phyloP scores from a whole-genome alignment of 2,888 invertebrate species.

The Cryptocephalus moraei region DNA sequence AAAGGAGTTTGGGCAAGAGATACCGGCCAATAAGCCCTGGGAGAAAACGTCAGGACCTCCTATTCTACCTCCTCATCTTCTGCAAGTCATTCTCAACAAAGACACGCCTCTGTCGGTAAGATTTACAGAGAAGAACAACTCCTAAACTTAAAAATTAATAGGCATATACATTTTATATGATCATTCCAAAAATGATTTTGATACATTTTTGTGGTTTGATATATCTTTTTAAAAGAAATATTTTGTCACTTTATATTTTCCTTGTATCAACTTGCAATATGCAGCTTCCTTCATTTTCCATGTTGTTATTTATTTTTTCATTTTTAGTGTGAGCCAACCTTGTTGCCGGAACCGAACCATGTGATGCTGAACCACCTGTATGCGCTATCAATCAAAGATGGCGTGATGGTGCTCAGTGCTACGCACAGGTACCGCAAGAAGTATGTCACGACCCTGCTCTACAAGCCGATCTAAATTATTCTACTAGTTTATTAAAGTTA shows the following conservation, averaged over 20 bases:
- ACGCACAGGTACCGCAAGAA: constrained; percentile 98
- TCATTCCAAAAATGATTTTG: no score
- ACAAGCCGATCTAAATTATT: constrained; percentile 81
- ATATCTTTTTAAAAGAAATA: no score
- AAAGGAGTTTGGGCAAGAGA: constrained; percentile 76
- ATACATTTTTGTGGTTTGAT: no score
- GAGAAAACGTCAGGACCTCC: constrained; percentile 92
- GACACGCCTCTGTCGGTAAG: constrained; percentile 90
- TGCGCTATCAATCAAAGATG: constrained; percentile 99
- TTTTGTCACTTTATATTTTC: background rate
- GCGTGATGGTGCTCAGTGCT: constrained; percentile 98
- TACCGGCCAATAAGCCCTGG: constrained; percentile 86
- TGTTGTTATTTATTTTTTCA: constrained; percentile 8
- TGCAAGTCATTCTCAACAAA: constrained; percentile 98
- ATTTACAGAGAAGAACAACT: no score
- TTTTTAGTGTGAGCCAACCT: constrained; percentile 91
- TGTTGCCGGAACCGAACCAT: constrained; percentile 98
- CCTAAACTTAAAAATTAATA: no score
- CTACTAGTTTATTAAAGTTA: background rate
- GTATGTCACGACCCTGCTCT: constrained; percentile 96
- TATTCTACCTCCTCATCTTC: constrained; percentile 90
- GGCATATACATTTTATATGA: no score
- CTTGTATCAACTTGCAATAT: no score
- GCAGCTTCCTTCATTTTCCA: no score
- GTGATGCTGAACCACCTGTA: constrained; percentile 99